Conservation (phyloP, 2,888 invertebrate genomes). For the Polydesmus complanatus region DNA sequence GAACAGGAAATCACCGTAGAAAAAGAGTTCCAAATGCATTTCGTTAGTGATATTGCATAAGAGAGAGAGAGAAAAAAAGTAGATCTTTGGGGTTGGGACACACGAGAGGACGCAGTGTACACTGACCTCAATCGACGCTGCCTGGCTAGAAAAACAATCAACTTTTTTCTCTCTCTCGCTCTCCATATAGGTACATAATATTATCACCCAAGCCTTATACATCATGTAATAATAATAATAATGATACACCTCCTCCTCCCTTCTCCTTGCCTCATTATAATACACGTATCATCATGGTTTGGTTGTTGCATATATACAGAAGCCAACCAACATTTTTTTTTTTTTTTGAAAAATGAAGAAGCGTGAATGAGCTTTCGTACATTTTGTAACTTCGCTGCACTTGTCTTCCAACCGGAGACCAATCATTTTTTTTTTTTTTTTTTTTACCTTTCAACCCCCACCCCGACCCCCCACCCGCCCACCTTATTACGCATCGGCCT, state of each 20-base stretch:
- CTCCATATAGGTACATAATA: background rate
- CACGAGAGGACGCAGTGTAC: background rate
- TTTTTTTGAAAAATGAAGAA: too few species aligned
- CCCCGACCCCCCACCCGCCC: background rate
- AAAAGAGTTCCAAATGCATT: background rate
- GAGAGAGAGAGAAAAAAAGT: background rate
- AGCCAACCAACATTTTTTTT: too few species aligned
- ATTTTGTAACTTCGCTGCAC: background rate
- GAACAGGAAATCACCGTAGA: background rate
- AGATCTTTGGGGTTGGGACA: background rate
- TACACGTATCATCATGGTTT: background rate
- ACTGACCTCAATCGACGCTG: background rate
- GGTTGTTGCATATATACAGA: too few species aligned
- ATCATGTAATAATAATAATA: background rate
- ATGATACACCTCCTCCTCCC: background rate
- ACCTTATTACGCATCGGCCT: background rate
- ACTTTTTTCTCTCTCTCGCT: background rate
- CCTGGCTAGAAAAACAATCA: background rate
- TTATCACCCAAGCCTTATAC: too few species aligned
- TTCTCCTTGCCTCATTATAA: background rate
- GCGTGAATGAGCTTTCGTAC: background rate
- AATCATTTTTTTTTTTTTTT: too few species aligned
- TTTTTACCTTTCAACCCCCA: too few species aligned
- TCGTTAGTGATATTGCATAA: background rate
- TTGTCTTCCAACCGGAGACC: background rate